Conservation (phyloP, 2,888 invertebrate genomes). For the Drosophila paranaensis region DNA sequence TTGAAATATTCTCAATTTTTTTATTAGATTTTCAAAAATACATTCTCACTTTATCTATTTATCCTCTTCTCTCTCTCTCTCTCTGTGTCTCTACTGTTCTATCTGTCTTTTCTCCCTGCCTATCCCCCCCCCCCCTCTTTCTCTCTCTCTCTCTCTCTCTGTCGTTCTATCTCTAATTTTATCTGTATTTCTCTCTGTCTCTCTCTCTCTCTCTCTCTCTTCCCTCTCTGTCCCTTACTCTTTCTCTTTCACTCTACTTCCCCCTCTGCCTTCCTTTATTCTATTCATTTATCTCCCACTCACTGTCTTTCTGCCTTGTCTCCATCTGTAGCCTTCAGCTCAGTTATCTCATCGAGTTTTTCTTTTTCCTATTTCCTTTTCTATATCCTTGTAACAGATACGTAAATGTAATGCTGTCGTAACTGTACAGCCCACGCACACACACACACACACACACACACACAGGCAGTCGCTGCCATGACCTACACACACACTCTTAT, state of each 20-base stretch:
- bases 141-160: background rate
- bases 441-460: slow-evolving; percentile 14
- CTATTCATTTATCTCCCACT: background rate
- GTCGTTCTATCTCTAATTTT: no score
- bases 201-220: background rate
- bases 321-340: background rate
- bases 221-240: background rate
- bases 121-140: no score
- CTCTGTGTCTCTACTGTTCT: background rate
- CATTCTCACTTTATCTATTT: background rate
- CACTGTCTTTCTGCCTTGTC: background rate
- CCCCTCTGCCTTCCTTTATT: background rate
- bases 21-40: no score
- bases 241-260: background rate
- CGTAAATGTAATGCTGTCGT: slow-evolving; percentile 29
- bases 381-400: slow-evolving; percentile 15
- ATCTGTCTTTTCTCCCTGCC: no score
- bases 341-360: background rate
- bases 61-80: background rate
- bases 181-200: background rate
- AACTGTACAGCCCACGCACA: slow-evolving; percentile 43
- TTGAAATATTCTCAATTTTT: no score
- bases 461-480: slow-evolving; percentile 23
- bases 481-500: slow-evolving; percentile 47
- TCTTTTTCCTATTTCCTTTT: background rate